phyloP scores from a whole-genome alignment of 2,888 invertebrate genomes.

The Erynnis tages region DNA sequence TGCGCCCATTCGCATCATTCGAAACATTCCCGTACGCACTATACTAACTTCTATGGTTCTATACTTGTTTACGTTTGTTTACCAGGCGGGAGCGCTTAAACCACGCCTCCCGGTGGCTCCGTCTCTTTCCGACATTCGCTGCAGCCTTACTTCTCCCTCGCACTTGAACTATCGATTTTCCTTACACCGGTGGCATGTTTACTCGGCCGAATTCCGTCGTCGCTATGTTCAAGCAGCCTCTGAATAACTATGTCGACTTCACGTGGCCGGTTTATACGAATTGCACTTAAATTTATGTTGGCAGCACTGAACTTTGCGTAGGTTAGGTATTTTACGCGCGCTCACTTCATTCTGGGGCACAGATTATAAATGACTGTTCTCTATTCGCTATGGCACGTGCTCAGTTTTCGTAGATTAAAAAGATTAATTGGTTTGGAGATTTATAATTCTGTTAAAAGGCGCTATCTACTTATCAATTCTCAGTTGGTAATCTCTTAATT shows the following conservation, averaged over 20 bases:
- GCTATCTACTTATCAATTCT: constrained; percentile 20
- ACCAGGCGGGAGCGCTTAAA: constrained; percentile 53
- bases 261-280: constrained; percentile 50
- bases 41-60: too few species aligned
- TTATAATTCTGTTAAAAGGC: constrained; percentile 20
- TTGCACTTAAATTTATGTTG: constrained; percentile 30
- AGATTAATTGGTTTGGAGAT: constrained; percentile 25
- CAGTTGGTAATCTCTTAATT: constrained; percentile 21
- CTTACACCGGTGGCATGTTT: constrained; percentile 52
- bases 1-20: constrained; percentile 21
- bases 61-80: constrained; percentile 37
- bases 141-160: constrained; percentile 42
- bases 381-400: constrained; percentile 21
- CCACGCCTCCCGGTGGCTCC: constrained; percentile 63
- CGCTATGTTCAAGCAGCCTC: constrained; percentile 33
- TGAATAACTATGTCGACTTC: constrained; percentile 52
- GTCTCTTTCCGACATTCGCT: constrained; percentile 51
- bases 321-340: constrained; percentile 37
- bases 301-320: constrained; percentile 30
- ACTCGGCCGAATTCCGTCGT: constrained; percentile 62
- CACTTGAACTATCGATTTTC: constrained; percentile 59
- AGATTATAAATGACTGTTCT: constrained; percentile 22
- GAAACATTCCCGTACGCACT: constrained; percentile 21
- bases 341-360: constrained; percentile 23
- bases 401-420: constrained; percentile 23